Evolutionary conservation across 35 echinoderm and acorn worm genomes (phyloP).

Genomic region (Lytechinus variegatus): DNA sequence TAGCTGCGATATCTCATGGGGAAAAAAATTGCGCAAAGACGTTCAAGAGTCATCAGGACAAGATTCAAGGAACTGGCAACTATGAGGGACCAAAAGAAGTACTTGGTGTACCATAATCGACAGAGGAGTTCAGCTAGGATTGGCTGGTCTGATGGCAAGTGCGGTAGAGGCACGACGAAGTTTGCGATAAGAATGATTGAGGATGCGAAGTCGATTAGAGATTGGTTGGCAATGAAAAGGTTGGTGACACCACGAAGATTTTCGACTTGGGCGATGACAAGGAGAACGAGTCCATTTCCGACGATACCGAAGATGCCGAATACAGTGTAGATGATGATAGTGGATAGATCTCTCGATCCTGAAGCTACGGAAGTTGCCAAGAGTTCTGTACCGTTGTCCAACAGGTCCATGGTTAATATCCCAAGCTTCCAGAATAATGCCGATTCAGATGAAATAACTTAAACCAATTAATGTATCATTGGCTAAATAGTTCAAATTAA

Average conservation of each 20-base stretch:
- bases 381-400: background rate
- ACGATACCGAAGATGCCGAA: slow-evolving; percentile 49
- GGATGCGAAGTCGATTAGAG: slow-evolving; percentile 61
- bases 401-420: too few species aligned
- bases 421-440: too few species aligned
- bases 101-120: slow-evolving; percentile 62
- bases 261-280: background rate
- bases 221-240: slow-evolving; percentile 80
- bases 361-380: background rate
- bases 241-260: slow-evolving; percentile 43
- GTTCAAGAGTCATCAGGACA: slow-evolving; percentile 62
- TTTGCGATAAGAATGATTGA: slow-evolving; percentile 48
- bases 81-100: slow-evolving; percentile 64
- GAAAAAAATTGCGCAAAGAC: slow-evolving; percentile 64
- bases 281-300: slow-evolving; percentile 54
- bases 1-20: background rate
- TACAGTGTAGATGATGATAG: background rate
- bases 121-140: slow-evolving; percentile 58
- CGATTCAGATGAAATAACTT: too few species aligned
- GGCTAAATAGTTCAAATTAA: too few species aligned
- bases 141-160: background rate
- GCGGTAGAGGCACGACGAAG: slow-evolving; percentile 26
- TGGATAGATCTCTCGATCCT: background rate
- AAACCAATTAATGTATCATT: too few species aligned
- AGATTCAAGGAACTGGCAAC: slow-evolving; percentile 66